Conservation (phyloP, 2,888 invertebrate species). For the Criorhina ranunculi region DNA sequence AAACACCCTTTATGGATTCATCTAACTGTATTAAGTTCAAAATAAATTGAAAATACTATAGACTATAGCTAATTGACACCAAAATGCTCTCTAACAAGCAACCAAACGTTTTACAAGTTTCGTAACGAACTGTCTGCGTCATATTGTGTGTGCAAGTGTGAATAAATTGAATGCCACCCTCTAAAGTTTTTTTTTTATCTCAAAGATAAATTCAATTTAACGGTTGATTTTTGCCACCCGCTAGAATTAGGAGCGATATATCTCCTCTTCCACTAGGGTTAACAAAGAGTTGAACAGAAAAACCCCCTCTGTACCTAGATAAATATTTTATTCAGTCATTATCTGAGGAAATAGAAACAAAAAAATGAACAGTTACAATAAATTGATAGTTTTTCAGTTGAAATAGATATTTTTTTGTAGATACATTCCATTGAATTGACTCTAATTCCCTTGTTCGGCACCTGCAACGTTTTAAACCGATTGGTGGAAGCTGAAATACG, state of each 20-base stretch:
- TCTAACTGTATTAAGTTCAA: too few species aligned
- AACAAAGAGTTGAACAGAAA: conserved; percentile 7
- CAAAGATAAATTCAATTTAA: conserved; percentile 59
- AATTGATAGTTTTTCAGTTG: conserved; percentile 53
- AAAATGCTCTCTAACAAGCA: not conserved
- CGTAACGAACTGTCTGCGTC: conserved; percentile 17
- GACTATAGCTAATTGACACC: not conserved
- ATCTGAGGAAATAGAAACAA: conserved; percentile 33
- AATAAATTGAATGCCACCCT: conserved; percentile 44
- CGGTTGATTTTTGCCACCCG: conserved; percentile 37
- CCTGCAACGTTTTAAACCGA: conserved; percentile 40
- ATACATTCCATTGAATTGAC: conserved; percentile 32
- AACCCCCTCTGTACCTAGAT: not conserved
- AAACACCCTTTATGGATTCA: too few species aligned
- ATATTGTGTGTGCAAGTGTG: conserved; percentile 10
- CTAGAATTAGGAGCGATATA: conserved; percentile 19
- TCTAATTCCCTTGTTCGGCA: conserved; percentile 59
- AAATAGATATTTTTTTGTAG: conserved; percentile 17
- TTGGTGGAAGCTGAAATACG: conserved; percentile 11
- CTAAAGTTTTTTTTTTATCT: conserved; percentile 19
- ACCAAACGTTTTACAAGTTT: not conserved
- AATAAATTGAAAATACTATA: too few species aligned
- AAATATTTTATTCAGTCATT: conserved; percentile 47
- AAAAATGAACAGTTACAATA: conserved; percentile 29
- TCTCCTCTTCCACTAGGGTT: conserved; percentile 6